Conservation (phyloP, 2,797 vertebrate species). For the Enteromius paludinosus region DNA sequence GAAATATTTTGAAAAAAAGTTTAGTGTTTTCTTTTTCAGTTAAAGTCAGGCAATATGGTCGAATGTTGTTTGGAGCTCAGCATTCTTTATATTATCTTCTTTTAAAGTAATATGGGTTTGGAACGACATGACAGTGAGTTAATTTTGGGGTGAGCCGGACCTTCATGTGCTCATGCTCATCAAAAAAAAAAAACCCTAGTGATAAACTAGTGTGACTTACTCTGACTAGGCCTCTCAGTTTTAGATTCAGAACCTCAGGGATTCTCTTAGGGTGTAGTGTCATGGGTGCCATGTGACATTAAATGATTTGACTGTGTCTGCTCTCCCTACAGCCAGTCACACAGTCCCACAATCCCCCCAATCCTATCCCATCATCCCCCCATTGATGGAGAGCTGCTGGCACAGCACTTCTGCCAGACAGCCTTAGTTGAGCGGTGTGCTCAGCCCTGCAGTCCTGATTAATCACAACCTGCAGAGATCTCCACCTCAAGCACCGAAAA, state of each 20-base stretch:
- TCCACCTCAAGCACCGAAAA: constrained; percentile 36
- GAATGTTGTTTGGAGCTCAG: background rate
- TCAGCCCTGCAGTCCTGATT: constrained; percentile 70
- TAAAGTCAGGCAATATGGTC: background rate
- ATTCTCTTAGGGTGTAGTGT: constrained; percentile 73
- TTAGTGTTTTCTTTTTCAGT: background rate
- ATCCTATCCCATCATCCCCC: constrained; percentile 75
- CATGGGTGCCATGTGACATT: constrained; percentile 80
- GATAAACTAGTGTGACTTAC: constrained; percentile 7
- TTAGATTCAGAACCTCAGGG: constrained; percentile 25
- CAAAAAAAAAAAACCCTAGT: background rate
- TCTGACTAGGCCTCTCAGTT: constrained; percentile 24
- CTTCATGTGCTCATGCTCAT: background rate
- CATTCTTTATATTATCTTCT: background rate
- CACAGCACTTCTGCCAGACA: constrained; percentile 81
- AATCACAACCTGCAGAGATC: constrained; percentile 70
- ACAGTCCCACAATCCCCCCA: constrained; percentile 72
- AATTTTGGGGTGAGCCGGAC: background rate
- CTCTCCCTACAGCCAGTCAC: constrained; percentile 71
- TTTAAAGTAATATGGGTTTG: background rate
- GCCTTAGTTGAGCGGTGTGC: constrained; percentile 69
- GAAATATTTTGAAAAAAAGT: background rate
- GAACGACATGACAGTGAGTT: background rate
- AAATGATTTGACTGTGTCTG: constrained; percentile 82
- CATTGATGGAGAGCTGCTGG: constrained; percentile 80